A percentile compares a stretch with the other conserved stretches of the same genome.
These are phyloP conservation scores for Gymnosoma rotundatum DNA, from an alignment of 2,888 invertebrate species.

Conservation along the genomic window DNA sequence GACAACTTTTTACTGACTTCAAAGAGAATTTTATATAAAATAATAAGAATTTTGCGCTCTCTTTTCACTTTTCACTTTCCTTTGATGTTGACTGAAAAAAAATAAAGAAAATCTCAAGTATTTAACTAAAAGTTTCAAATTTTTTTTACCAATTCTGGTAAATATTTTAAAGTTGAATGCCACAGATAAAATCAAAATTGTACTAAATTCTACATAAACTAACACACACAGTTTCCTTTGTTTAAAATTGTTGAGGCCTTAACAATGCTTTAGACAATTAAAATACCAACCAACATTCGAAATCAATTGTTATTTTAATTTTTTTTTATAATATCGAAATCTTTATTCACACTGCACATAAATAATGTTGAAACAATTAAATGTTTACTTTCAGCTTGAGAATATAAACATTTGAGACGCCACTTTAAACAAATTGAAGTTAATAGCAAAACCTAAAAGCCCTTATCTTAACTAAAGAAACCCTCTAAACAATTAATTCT, in stretches of 20 bases:
- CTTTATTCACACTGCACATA: constrained; percentile 7
- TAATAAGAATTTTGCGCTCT: too few species aligned
- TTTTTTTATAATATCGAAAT: neutral
- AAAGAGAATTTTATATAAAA: too few species aligned
- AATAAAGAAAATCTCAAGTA: too few species aligned
- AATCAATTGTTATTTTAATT: neutral
- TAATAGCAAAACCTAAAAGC: constrained; percentile 52
- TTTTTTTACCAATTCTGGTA: neutral
- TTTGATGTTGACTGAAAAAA: too few species aligned
- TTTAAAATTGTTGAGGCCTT: neutral
- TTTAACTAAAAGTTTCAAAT: neutral
- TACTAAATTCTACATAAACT: neutral
- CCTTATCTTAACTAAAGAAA: constrained; percentile 60
- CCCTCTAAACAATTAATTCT: constrained; percentile 57
- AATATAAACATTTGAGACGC: neutral
- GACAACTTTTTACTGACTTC: too few species aligned
- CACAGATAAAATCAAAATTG: constrained; percentile 1
- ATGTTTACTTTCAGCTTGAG: constrained; percentile 33
- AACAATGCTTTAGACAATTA: neutral
- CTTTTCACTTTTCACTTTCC: too few species aligned
- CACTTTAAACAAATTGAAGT: constrained; percentile 39
- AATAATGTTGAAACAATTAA: constrained; percentile 45
- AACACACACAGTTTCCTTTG: neutral
- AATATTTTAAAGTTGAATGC: neutral
- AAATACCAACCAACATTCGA: neutral